Evolutionary conservation across 2,888 invertebrate species (phyloP), one percentile per base, ranked within the genome.

Genomic region (Buathra laborator): DNA sequence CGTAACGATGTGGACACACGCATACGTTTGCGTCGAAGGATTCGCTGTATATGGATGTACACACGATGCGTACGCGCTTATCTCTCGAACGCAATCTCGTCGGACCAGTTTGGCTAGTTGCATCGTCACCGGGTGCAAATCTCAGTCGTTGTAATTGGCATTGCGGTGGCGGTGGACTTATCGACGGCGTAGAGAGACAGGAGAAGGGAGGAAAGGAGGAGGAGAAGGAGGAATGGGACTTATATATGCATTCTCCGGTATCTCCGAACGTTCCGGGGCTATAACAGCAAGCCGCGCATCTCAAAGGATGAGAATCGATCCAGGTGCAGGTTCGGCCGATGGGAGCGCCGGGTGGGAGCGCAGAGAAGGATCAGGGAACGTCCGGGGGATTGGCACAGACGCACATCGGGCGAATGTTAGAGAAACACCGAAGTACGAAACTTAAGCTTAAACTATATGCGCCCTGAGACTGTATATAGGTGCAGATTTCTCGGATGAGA

Each of bases 141-240:
- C 81, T 85, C 78, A 75, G 81, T 85, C 56, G 74, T 82, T 82
- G 81, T 85, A 85, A 85, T 85, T 85, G 84, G 84, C 75, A 78
- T 68, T 75, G 78, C 70, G 78, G 80, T 84, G 84, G 80, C 76
- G 81, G 78, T 72, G 84, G 77, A 81, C 81, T 84, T 77, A 84
- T 84, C 84, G 77, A 32, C 68, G n/a, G 67, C 67, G 56, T 64
- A 53, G 71, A 53, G 29, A 62, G 53, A 32, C 32, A 43, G 32
- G 32, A 66, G 68, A 19, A 24, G 24, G 2, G 24, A 24, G 24
- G 24, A 24, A 2, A 1, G 44, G 32, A 16, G 51, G 2, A 29
- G 51, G 70, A 37, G 9, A 12, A 10, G 46, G 56, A 10, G 19
- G 56, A 56, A 19, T 24, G 56, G 56, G 56, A 56, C 32, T 44